Base-by-base conservation (phyloP, 30 jellyfish, hydroid and myxozoan genomes). In the Catostylus mosaicus region DNA sequence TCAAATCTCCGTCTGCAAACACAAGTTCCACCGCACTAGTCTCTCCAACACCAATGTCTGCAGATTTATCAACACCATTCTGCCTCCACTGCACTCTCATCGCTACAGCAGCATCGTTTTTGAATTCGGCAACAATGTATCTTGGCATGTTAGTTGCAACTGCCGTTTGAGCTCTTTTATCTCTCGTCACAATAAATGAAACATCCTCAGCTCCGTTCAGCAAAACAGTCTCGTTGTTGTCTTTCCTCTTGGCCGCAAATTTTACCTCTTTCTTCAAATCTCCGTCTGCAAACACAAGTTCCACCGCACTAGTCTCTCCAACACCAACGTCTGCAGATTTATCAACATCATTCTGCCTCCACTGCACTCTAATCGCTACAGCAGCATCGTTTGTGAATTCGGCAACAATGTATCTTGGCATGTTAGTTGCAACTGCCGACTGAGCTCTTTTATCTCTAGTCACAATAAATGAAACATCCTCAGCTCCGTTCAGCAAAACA, bases 341-440 rank as follows among this genome's bases (percentile, higher is more conserved):
- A 2, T 26, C 63, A 30, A 72, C 70, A 3, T 45, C 84, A 26
- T 72, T 45, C 71, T 72, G 70, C 30, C 4, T n/a, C 84, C 84
- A 72, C 3, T 24, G 10, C 22, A 72, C 71, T 6, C n/a, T 29
- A 45, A 72, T 72, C 27, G 84, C 51, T 31, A 22, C 84, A 22
- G 70, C 56, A 37, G 84, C 84, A 72, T 46, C 70, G 57, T 72
- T 72, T 20, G 7, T 27, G 27, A 72, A 45, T 24, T 72, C 57
- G 22, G 71, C 84, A 22, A 72, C 84, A 40, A 72, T 24, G 50
- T 38, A 43, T 16, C 30, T 72, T 30, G 84, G 84, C 20, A 10
- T 29, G 57, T 72, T 37, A 1, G 70, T 72, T 16, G 70, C 84
- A 1, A 72, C 70, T 1, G 27, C 71, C 45, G 56, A 30, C 57